phyloP scores from a whole-genome alignment of 1,140 invertebrate species.

The Drosophila jambulina region DNA sequence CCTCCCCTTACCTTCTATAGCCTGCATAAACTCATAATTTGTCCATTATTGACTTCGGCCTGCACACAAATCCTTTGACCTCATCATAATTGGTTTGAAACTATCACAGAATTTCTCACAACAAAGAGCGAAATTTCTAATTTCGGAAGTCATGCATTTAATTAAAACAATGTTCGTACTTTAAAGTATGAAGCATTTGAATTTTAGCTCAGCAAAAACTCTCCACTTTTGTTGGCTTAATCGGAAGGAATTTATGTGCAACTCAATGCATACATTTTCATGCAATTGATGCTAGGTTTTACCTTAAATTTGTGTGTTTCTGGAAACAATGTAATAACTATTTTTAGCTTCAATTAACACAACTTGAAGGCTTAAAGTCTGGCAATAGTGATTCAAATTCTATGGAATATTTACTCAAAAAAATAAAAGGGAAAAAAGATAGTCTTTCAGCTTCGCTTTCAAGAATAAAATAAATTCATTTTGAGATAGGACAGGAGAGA shows the following conservation, averaged over 20 bases:
- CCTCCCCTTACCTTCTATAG: not conserved
- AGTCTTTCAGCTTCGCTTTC: too few relatives aligned
- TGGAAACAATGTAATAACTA: not conserved
- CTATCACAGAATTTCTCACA: not conserved
- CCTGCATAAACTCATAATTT: not conserved
- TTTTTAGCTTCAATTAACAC: too few relatives aligned
- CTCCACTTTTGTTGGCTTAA: not conserved
- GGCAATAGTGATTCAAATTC: not conserved
- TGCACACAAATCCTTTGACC: conserved; percentile 10
- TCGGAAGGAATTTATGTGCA: not conserved
- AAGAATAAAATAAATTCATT: too few relatives aligned
- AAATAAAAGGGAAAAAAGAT: not conserved
- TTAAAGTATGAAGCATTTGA: not conserved
- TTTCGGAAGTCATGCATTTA: conserved; percentile 3
- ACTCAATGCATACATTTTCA: not conserved
- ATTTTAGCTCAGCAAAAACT: not conserved
- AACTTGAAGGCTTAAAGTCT: not conserved
- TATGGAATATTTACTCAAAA: too few relatives aligned
- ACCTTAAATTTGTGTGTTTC: not conserved
- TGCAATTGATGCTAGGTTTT: not conserved
- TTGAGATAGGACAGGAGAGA: too few relatives aligned
- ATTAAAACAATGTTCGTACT: not conserved
- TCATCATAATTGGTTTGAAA: not conserved
- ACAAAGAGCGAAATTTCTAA: not conserved
- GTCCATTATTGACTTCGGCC: not conserved